A percentile compares a stretch with the other conserved stretches of the same genome.
Conservation (phyloP, 1,140 invertebrate genomes). For the Babylonia areolata region DNA sequence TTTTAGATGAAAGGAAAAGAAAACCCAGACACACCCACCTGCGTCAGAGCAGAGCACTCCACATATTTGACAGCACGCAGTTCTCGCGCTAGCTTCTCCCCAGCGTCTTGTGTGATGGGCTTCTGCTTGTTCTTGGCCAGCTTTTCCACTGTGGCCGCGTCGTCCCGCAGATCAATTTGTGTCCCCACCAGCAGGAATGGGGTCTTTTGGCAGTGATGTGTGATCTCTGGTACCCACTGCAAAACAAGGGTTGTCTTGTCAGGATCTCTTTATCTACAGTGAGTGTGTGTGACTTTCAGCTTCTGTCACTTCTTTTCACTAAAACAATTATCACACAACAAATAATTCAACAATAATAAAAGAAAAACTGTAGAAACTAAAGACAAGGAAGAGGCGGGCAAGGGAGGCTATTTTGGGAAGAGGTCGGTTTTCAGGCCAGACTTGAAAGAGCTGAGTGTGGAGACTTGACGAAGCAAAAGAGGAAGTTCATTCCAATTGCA, state of each 20-base stretch:
- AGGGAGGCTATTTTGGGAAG: too few relatives aligned
- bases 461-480: too few relatives aligned
- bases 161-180: conserved; percentile 98
- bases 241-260: conserved; percentile 50
- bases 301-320: too few relatives aligned
- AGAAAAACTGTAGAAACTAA: too few relatives aligned
- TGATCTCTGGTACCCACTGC: conserved; percentile 99
- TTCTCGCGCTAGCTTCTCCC: conserved; percentile 98
- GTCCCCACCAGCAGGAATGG: conserved; percentile 98
- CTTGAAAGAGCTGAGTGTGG: too few relatives aligned
- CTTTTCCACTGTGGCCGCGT: conserved; percentile 96
- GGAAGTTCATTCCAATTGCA: too few relatives aligned
- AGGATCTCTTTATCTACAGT: too few relatives aligned
- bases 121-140: conserved; percentile 99
- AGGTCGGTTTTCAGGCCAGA: too few relatives aligned
- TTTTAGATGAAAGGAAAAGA: not conserved
- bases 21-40: conserved; percentile 47
- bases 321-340: too few relatives aligned
- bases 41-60: conserved; percentile 88
- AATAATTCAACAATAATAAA: too few relatives aligned
- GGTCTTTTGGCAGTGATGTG: conserved; percentile 99
- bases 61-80: conserved; percentile 99
- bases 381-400: too few relatives aligned
- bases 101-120: conserved; percentile 95
- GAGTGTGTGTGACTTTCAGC: not conserved